phyloP scores from a whole-genome alignment of 1,140 invertebrate genomes.

The Thereuonema tuberculata region DNA sequence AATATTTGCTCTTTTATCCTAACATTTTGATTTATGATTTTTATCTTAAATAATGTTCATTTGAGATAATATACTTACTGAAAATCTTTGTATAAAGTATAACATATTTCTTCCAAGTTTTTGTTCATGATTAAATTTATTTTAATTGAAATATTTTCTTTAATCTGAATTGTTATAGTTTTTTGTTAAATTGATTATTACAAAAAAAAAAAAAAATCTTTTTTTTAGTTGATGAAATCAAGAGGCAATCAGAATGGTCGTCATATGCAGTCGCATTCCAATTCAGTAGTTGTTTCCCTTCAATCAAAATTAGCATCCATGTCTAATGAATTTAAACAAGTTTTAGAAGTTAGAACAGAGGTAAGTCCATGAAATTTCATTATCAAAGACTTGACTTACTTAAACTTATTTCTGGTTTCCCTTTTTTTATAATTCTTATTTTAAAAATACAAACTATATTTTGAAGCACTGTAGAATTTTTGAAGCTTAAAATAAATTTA shows the following conservation, averaged over 20 bases:
- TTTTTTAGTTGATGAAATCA: constrained; percentile 29
- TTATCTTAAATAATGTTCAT: too few species aligned
- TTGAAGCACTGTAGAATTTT: too few species aligned
- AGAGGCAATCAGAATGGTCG: constrained; percentile 42
- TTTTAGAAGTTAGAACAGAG: constrained; percentile 75
- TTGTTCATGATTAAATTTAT: too few species aligned
- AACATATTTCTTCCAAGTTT: too few species aligned
- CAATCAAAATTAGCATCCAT: constrained; percentile 93
- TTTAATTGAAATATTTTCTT: constrained; percentile 1
- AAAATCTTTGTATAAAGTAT: too few species aligned
- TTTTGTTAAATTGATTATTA: constrained; percentile 6
- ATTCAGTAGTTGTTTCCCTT: constrained; percentile 81
- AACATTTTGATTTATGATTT: too few species aligned
- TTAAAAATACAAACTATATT: constrained; percentile 2
- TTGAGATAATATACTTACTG: too few species aligned
- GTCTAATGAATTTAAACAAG: constrained; percentile 92
- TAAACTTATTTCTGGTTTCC: not conserved
- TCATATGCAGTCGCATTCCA: constrained; percentile 87
- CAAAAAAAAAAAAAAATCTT: too few species aligned
- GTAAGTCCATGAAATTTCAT: constrained; percentile 31
- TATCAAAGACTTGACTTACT: not conserved
- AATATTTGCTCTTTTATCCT: too few species aligned
- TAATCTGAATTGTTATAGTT: too few species aligned
- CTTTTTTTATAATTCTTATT: not conserved
- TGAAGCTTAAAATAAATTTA: too few species aligned